These are phyloP conservation scores for Carabus problematicus DNA, from an alignment of 2,888 invertebrate genomes.

Conservation along the genomic window DNA sequence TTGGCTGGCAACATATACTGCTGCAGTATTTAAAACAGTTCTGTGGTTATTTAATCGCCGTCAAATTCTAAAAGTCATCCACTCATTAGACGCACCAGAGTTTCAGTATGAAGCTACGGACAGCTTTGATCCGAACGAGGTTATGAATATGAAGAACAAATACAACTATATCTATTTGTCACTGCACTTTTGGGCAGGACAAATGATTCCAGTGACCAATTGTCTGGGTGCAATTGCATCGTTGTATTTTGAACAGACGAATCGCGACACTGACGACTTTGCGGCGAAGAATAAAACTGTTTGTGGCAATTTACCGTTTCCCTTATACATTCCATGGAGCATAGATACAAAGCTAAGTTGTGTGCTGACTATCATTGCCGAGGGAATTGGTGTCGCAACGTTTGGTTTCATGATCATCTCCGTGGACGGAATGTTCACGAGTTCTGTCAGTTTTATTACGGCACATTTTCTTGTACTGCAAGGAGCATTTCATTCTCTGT, in stretches of 20 bases:
- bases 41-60: neutral
- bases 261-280: neutral
- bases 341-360: neutral
- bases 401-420: neutral
- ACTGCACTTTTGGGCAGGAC: neutral
- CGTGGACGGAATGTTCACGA: conserved; percentile 1
- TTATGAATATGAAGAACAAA: neutral
- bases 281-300: neutral
- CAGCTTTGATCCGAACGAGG: neutral
- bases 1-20: neutral
- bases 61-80: neutral
- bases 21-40: neutral
- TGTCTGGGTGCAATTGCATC: neutral
- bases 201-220: neutral
- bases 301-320: neutral
- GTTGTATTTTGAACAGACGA: neutral
- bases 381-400: neutral
- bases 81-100: neutral
- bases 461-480: neutral
- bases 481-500: neutral
- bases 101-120: neutral
- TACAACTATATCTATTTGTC: neutral
- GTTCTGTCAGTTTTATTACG: neutral
- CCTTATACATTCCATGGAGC: neutral
- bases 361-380: neutral